These are phyloP conservation scores for Amphimallon solstitiale DNA, from an alignment of 2,888 invertebrate species.

Conservation along the genomic window DNA sequence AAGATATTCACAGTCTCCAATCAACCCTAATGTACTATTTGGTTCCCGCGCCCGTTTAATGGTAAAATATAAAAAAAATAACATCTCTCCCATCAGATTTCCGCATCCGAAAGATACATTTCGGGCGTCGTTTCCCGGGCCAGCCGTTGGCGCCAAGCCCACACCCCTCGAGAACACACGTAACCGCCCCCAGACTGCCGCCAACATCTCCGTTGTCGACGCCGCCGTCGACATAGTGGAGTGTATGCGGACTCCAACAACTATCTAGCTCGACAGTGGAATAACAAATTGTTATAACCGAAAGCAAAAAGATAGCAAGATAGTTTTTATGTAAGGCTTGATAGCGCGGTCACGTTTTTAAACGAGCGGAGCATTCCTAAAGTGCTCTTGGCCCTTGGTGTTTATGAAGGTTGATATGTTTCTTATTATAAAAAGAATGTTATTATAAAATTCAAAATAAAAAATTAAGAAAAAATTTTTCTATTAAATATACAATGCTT, in stretches of 20 bases:
- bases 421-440: no score
- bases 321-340: slow-evolving; percentile 3
- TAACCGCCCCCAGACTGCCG: slow-evolving; percentile 41
- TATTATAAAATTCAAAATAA: no score
- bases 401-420: no score
- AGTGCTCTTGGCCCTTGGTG: no score
- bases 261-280: slow-evolving; percentile 54
- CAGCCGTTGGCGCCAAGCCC: slow-evolving; percentile 55
- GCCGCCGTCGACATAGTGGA: not conserved
- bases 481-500: no score
- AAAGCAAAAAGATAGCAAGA: slow-evolving; percentile 38
- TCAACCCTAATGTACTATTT: slow-evolving; percentile 13
- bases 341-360: not conserved
- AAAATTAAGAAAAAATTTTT: no score
- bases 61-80: slow-evolving; percentile 37
- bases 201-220: slow-evolving; percentile 36
- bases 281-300: slow-evolving; percentile 62
- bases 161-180: slow-evolving; percentile 42
- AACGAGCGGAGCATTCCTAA: slow-evolving; percentile 9
- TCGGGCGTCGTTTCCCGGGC: slow-evolving; percentile 56
- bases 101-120: slow-evolving; percentile 48
- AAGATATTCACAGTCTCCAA: slow-evolving; percentile 22
- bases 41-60: slow-evolving; percentile 9
- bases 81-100: slow-evolving; percentile 40
- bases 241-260: slow-evolving; percentile 38